Percentiles rank a stretch among this genome's conserved stretches.
These are phyloP conservation scores for Pegoplata infirma DNA, from an alignment of 2,888 invertebrate species.

Conservation along the genomic window DNA sequence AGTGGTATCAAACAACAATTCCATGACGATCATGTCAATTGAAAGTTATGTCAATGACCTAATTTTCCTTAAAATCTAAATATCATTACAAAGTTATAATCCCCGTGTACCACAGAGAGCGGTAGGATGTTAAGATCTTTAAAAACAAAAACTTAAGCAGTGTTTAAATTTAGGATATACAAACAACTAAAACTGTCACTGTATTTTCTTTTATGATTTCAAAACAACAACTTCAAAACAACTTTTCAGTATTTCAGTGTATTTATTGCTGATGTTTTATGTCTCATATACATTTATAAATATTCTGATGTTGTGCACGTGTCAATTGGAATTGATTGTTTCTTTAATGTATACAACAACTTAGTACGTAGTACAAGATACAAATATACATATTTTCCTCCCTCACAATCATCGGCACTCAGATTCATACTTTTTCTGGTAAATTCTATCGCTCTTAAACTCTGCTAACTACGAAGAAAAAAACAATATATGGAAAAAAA, in stretches of 20 bases:
- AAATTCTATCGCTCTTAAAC: not conserved
- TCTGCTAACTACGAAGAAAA: not conserved
- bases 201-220: not conserved
- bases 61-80: no score
- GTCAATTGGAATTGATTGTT: conserved; percentile 57
- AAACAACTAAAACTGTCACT: not conserved
- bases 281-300: conserved; percentile 1
- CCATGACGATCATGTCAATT: no score
- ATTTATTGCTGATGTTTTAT: not conserved
- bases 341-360: conserved; percentile 26
- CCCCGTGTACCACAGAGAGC: no score
- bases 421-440: not conserved
- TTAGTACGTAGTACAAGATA: no score
- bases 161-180: no score
- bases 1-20: no score
- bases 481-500: conserved; percentile 34
- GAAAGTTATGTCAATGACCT: no score
- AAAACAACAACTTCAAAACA: no score
- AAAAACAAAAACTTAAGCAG: no score
- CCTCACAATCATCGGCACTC: conserved; percentile 17
- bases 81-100: no score
- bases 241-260: not conserved
- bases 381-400: no score
- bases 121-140: no score
- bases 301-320: conserved; percentile 50